Evolutionary conservation across 2,797 vertebrate species (phyloP), one percentile per base, ranked within the genome.

Genomic region (Syngnathus acus): DNA sequence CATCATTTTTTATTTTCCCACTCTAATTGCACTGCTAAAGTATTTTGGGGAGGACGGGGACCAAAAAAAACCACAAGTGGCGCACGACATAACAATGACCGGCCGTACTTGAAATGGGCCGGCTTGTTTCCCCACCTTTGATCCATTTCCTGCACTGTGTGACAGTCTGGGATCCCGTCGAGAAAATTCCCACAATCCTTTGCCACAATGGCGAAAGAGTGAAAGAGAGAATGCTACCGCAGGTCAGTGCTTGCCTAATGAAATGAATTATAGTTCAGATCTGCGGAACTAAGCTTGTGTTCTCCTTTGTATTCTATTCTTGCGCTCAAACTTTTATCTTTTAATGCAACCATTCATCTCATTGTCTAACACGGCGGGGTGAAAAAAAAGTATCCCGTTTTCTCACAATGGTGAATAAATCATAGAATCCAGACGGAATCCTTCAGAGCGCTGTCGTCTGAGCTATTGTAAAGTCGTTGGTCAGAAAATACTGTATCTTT

Each of bases 271-370:
- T 75, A 74, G 74, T 84, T 82, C 79, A 82, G 82, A 85, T 87
- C 80, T 80, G 65, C 45, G 21, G 62, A 79, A 72, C 78, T 66
- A 59, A 10, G 19, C 71, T 82, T 43, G n/a, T 81, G 73, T 80
- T 77, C 72, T 66, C 68, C 62, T 84, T 84, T 86, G 82, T 83
- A 85, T 86, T 87, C 84, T 72, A 73, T 66, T 78, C 73, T 72
- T 78, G 77, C 80, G 80, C 74, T 65, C 70, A 75, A 81, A 81
- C 71, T 84, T 86, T 88, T 87, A 88, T 88, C 85, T 89, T 88
- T 88, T 87, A 89, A 89, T 88, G 82, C 83, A 81, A 79, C 86
- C 80, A 86, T 88, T 89, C 65, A 62, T 89, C 82, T 88, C 82
- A 82, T 80, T 87, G 86, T 87, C 83, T 79, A 75, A 84, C 68